Base-by-base conservation (phyloP, 2,797 vertebrate genomes). In the Holocentrus rufus region DNA sequence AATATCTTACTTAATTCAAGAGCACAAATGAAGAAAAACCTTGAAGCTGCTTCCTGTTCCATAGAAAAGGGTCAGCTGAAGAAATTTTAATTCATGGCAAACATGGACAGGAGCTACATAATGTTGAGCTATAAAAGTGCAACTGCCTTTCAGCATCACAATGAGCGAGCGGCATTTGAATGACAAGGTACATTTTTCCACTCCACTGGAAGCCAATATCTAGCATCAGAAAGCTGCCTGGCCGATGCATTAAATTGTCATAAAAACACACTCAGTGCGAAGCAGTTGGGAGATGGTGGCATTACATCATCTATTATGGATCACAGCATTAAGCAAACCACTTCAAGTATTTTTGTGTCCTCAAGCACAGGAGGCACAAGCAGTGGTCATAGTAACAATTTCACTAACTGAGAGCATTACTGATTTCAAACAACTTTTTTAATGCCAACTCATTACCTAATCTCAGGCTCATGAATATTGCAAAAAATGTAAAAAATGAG, bases 391-490 rank as follows among this genome's bases (percentile, higher is more conserved):
- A 52, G 7, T 27, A 39, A 30, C 8, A 46, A 23, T n/a, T 63
- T 69, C 55, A 52, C 18, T 74, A 23, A 34, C 22, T 34, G 30
- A 44, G 20, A 14, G 25, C 13, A 50, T 39, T 10, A 25, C 15
- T 55, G 44, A 75, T 67, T 76, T 62, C 2, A 72, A 58, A 6
- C 11, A n/a, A 61, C 54, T 52, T 17, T 57, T 17, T 7, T 68
- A 27, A 58, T 72, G 47, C 18, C 42, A 49, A 36, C 63, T 54
- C 55, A 68, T 61, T 27, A 67, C 54, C 49, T 20, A 50, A 57
- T 69, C 59, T 65, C 23, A 61, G 27, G 58, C 74, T 81, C 10
- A 46, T 69, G 54, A 63, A 64, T 65, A 42, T 61, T 1, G 60
- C 7, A 57, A 64, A 20, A 65, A 55, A 50, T 63, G 42, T 58